Base-by-base conservation (phyloP, 2,113 vertebrate genomes). In the Pogona vitticeps region DNA sequence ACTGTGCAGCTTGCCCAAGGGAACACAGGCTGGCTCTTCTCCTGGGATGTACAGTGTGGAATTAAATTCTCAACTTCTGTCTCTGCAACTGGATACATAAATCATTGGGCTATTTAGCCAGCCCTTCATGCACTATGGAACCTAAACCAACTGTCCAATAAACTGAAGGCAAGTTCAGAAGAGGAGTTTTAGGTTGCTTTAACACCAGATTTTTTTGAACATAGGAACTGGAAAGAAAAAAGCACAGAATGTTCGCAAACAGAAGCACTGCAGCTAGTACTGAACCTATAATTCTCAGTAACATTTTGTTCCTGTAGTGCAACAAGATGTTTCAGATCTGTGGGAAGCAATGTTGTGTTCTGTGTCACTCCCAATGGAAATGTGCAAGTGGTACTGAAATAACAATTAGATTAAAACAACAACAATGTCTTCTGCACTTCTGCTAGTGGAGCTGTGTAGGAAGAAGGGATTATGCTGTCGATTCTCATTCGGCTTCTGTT, bases 351-450 rank as follows among this genome's bases (percentile, higher is more conserved):
- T 42, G 28, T 89, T 65, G 78, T n/a, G 85, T 21, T 80, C 10
- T 67, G 0, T 72, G 76, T 72, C 90, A 83, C 73, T 13, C 61
- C 40, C 46, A 73, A 80, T 17, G 40, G 80, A 92, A 90, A 83
- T 0, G 0, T 56, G 36, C 20, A 85, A 70, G 86, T 80, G 85
- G 15, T 70, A 46, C 52, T 21, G 36, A 79, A 86, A 82, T 21
- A 88, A 21, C 40, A 91, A 92, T 88, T 56, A 90, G 91, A 91
- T 52, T 14, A 59, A 58, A 13, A 40, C 83, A 84, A 93, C 88
- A 92, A 84, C 1, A 61, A 65, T 0, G 33, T n/a, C 0, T 72
- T 86, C 73, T 77, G 87, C 77, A 58, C 71, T 72, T 81, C 38
- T 79, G 80, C 63, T 31, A 89, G 76, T 36, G 33, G 67, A 70